A percentile compares a stretch with the other conserved stretches of the same genome.
Conservation (phyloP, 2,113 vertebrate species). For the Euleptes europaea region DNA sequence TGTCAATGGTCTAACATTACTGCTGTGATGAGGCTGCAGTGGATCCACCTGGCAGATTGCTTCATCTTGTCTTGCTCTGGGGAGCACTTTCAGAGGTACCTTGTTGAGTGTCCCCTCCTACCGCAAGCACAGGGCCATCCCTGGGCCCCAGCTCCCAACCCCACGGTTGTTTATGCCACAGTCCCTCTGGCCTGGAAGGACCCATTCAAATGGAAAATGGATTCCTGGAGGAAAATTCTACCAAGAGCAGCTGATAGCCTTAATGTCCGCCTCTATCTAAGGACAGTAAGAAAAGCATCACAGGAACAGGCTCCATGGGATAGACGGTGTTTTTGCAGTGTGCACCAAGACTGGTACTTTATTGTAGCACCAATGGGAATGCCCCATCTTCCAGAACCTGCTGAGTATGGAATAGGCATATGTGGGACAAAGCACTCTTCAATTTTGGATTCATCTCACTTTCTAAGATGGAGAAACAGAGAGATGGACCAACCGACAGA, state of each 20-base stretch:
- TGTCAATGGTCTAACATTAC: neutral
- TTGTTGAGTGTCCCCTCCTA: slow-evolving; percentile 44
- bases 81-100: slow-evolving; percentile 34
- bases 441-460: neutral
- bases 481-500: too few species aligned
- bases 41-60: slow-evolving; percentile 25
- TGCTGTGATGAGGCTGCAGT: slow-evolving; percentile 7
- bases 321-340: neutral
- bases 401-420: neutral
- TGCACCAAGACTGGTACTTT: neutral
- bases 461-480: too few species aligned
- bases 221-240: neutral
- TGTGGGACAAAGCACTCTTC: neutral
- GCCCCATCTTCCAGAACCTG: neutral
- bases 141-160: neutral
- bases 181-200: neutral
- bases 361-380: neutral
- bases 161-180: neutral
- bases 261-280: neutral
- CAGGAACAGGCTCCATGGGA: neutral
- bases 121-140: neutral
- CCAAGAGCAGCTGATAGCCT: neutral
- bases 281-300: neutral
- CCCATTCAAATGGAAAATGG: neutral
- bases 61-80: slow-evolving; percentile 39